These are phyloP conservation scores for Priocnemis perturbator DNA, from an alignment of 2,888 invertebrate genomes.

Conservation along the genomic window DNA sequence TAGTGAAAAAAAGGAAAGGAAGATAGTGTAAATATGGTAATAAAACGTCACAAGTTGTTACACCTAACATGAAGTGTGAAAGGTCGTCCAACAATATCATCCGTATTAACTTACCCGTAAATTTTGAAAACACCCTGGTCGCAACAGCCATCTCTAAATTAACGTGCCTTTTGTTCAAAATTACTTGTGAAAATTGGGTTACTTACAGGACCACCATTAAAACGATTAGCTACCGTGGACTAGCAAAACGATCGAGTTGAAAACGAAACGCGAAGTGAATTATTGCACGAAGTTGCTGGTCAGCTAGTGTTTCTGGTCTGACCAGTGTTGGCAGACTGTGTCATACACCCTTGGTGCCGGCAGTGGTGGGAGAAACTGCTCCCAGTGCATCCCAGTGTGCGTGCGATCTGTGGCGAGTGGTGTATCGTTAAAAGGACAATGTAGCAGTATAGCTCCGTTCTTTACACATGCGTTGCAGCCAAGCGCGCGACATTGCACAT, in stretches of 20 bases:
- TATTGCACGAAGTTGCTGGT: slow-evolving; percentile 39
- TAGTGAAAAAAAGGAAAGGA: background rate
- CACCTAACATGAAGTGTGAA: slow-evolving; percentile 9
- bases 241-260: slow-evolving; percentile 52
- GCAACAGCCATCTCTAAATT: slow-evolving; percentile 71
- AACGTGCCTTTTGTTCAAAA: slow-evolving; percentile 38
- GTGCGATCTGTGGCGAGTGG: too few species aligned
- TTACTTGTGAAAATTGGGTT: slow-evolving; percentile 55
- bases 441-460: too few species aligned
- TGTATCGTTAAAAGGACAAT: too few species aligned
- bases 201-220: slow-evolving; percentile 52
- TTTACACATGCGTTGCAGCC: too few species aligned
- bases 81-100: slow-evolving; percentile 9
- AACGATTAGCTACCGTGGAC: slow-evolving; percentile 30
- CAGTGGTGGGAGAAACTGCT: too few species aligned
- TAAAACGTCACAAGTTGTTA: background rate
- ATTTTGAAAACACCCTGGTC: slow-evolving; percentile 70
- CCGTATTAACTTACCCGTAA: slow-evolving; percentile 67
- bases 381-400: too few species aligned
- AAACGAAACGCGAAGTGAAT: slow-evolving; percentile 51
- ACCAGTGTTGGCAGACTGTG: slow-evolving; percentile 30
- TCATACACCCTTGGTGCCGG: too few species aligned
- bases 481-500: too few species aligned
- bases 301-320: slow-evolving; percentile 20
- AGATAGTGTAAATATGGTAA: slow-evolving; percentile 1